Evolutionary conservation across 2,888 invertebrate genomes (phyloP).

Genomic region (Leucophenga montana): DNA sequence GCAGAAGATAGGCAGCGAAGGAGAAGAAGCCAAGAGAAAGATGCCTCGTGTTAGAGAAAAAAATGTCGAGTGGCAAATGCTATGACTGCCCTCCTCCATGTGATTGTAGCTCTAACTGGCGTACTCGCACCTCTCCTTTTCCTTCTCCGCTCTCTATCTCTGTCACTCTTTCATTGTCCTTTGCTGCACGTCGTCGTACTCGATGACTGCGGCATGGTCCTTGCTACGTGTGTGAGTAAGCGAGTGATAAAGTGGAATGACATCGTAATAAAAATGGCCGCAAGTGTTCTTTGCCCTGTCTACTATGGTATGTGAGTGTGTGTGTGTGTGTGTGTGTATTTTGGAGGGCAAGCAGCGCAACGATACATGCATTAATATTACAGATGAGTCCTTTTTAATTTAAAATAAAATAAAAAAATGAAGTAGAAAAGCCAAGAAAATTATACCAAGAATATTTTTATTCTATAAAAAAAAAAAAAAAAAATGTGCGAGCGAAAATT

Average conservation of each 20-base stretch:
- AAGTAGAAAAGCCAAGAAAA: too few species aligned
- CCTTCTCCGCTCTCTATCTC: too few species aligned
- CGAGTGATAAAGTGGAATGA: slow-evolving; percentile 17
- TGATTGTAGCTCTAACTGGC: background rate
- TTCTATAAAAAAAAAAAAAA: background rate
- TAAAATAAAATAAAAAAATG: slow-evolving; percentile 49
- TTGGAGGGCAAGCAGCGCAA: background rate
- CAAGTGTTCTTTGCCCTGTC: background rate
- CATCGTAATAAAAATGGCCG: slow-evolving; percentile 24
- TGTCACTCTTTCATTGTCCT: too few species aligned
- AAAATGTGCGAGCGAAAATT: background rate
- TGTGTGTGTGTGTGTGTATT: too few species aligned
- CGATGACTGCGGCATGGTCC: background rate
- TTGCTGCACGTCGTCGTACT: background rate
- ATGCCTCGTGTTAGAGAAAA: background rate
- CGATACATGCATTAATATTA: slow-evolving; percentile 17
- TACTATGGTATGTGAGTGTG: background rate
- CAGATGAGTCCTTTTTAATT: slow-evolving; percentile 44
- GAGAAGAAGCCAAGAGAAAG: background rate
- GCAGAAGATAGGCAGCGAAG: background rate
- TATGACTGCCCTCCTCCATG: slow-evolving; percentile 28
- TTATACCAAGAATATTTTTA: background rate
- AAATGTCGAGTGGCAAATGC: slow-evolving; percentile 53
- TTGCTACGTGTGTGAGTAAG: slow-evolving; percentile 1
- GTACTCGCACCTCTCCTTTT: too few species aligned